Evolutionary conservation across 2,113 vertebrate species (phyloP).

Genomic region (Sebastes fasciatus): DNA sequence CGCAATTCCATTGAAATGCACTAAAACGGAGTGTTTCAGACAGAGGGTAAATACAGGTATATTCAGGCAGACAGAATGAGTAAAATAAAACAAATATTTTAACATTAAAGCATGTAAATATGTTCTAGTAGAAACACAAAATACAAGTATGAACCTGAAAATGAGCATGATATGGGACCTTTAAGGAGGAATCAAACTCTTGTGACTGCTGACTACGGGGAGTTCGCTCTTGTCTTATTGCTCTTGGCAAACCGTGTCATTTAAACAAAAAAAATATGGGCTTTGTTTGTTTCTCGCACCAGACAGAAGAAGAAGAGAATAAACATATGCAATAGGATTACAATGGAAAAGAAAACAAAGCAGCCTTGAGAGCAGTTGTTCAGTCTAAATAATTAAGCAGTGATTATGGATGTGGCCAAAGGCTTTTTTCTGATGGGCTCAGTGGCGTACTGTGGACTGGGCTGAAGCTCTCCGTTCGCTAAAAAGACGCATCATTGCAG

Average conservation of each 20-base stretch:
- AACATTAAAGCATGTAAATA: too few relatives aligned
- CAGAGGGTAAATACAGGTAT: too few relatives aligned
- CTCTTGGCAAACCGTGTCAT: conserved; percentile 54
- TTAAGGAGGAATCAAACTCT: conserved; percentile 12
- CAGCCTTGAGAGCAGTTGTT: conserved; percentile 72
- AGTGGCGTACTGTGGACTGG: conserved; percentile 52
- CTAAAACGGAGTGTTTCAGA: too few relatives aligned
- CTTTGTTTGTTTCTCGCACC: conserved; percentile 56
- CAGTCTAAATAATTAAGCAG: conserved; percentile 75
- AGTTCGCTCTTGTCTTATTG: conserved; percentile 41
- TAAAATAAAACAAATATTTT: too few relatives aligned
- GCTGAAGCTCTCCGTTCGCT: conserved; percentile 39
- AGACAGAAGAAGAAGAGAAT: conserved; percentile 42
- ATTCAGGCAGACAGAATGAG: too few relatives aligned
- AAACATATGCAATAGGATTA: conserved; percentile 72
- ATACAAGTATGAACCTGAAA: too few relatives aligned
- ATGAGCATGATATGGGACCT: too few relatives aligned
- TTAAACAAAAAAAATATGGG: conserved; percentile 43
- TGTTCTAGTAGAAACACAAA: too few relatives aligned
- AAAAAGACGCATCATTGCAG: conserved; percentile 31
- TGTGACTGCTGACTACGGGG: conserved; percentile 43
- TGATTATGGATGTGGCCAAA: conserved; percentile 75
- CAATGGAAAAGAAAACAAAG: conserved; percentile 71
- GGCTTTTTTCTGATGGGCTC: conserved; percentile 68
- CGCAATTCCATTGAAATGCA: too few relatives aligned